A percentile compares a stretch with the other conserved stretches of the same genome.
Conservation (phyloP, 2,888 invertebrate species). For the Apeira syringaria region DNA sequence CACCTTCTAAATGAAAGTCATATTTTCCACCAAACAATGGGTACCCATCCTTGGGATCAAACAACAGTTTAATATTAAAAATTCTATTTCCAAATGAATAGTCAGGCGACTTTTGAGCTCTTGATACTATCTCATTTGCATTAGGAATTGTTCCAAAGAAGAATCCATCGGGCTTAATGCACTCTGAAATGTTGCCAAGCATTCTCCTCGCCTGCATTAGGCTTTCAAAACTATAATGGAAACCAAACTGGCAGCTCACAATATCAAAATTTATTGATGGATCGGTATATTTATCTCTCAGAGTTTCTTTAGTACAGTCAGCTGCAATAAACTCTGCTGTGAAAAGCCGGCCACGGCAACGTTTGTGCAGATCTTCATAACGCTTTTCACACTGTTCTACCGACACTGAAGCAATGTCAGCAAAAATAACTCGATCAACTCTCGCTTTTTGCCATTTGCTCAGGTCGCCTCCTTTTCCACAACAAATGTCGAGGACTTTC, state of each 20-base stretch:
- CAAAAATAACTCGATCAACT: constrained; percentile 93
- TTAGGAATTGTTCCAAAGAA: constrained; percentile 99
- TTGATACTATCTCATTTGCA: constrained; percentile 94
- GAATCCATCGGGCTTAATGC: constrained; percentile 94
- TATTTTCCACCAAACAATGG: constrained; percentile 98
- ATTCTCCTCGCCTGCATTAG: constrained; percentile 94
- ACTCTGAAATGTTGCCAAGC: constrained; percentile 96
- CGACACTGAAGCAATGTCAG: constrained; percentile 96
- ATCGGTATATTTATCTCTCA: constrained; percentile 91
- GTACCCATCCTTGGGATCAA: constrained; percentile 84
- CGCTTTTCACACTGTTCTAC: constrained; percentile 95
- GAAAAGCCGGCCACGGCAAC: constrained; percentile 80
- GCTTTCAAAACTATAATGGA: constrained; percentile 98
- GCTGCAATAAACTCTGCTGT: constrained; percentile 95
- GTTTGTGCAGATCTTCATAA: constrained; percentile 87
- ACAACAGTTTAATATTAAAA: constrained; percentile 88
- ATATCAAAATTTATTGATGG: constrained; percentile 92
- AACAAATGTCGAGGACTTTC: constrained; percentile 95
- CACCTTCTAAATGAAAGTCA: constrained; percentile 97
- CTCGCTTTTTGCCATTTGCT: constrained; percentile 96
- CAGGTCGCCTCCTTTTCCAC: constrained; percentile 99
- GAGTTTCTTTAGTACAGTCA: constrained; percentile 93
- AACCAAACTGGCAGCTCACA: constrained; percentile 98
- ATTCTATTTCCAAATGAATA: constrained; percentile 91
- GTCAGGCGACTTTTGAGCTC: constrained; percentile 83